These are phyloP conservation scores for Biston betularia DNA, from an alignment of 2,888 invertebrate species.

Conservation along the genomic window DNA sequence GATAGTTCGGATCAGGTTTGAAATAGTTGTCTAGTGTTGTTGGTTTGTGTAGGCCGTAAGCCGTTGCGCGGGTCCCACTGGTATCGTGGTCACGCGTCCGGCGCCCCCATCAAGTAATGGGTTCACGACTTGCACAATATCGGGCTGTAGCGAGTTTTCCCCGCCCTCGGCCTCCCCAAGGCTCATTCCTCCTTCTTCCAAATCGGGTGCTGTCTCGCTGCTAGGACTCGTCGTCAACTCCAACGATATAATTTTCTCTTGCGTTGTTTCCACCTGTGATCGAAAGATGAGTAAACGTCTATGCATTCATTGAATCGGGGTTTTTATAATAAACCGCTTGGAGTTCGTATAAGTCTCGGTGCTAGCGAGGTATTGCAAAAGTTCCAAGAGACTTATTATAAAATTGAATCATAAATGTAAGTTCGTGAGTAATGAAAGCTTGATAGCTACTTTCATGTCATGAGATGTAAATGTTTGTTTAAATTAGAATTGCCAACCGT, in stretches of 20 bases:
- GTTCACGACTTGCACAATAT: slow-evolving; percentile 84
- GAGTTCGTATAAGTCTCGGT: too few relatives aligned
- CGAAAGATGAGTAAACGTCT: neutral
- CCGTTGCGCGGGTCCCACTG: slow-evolving; percentile 77
- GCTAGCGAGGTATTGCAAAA: too few relatives aligned
- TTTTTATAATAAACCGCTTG: slow-evolving; percentile 1
- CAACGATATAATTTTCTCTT: slow-evolving; percentile 96
- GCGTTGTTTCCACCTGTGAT: slow-evolving; percentile 93
- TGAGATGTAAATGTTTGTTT: too few relatives aligned
- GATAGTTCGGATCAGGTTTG: slow-evolving; percentile 37
- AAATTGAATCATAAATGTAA: too few relatives aligned
- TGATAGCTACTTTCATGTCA: too few relatives aligned
- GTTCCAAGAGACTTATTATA: too few relatives aligned
- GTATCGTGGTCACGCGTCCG: slow-evolving; percentile 78
- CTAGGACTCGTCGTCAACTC: slow-evolving; percentile 90
- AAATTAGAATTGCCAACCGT: too few relatives aligned
- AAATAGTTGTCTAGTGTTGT: slow-evolving; percentile 53
- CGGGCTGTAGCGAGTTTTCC: slow-evolving; percentile 84
- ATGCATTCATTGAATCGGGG: too few relatives aligned
- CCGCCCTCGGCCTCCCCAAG: slow-evolving; percentile 75
- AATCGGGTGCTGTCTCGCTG: slow-evolving; percentile 85
- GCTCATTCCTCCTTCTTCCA: slow-evolving; percentile 68
- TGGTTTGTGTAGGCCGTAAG: slow-evolving; percentile 72
- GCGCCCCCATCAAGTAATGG: slow-evolving; percentile 80
- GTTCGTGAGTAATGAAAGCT: too few relatives aligned